phyloP scores from a whole-genome alignment of 1,140 invertebrate genomes.

The Trichoplusia ni region DNA sequence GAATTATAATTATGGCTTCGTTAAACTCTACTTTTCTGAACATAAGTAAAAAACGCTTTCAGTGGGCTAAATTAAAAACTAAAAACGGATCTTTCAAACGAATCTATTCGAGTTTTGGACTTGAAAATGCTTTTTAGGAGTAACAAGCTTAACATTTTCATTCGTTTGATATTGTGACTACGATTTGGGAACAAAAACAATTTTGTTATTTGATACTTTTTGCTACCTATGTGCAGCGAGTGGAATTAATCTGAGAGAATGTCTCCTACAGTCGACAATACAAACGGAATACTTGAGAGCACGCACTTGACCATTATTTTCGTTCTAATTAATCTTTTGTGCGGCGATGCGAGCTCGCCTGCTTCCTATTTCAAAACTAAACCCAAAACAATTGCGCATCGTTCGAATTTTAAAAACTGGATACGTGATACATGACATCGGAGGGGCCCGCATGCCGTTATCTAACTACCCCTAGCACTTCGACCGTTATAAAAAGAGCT shows the following conservation, averaged over 20 bases:
- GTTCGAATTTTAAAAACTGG: slow-evolving; percentile 36
- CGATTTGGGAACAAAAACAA: slow-evolving; percentile 6
- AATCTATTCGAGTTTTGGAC: background rate
- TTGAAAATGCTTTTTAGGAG: background rate
- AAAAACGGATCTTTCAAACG: slow-evolving; percentile 40
- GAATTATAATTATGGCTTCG: slow-evolving; percentile 75
- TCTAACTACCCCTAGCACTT: slow-evolving; percentile 52
- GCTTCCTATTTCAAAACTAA: slow-evolving; percentile 18
- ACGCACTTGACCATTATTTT: background rate
- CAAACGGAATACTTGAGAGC: slow-evolving; percentile 9
- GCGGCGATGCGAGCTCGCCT: background rate
- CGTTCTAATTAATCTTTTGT: slow-evolving; percentile 15
- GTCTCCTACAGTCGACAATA: background rate
- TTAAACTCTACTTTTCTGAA: slow-evolving; percentile 73
- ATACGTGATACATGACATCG: slow-evolving; percentile 56
- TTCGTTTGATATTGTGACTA: background rate
- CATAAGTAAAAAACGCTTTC: slow-evolving; percentile 65
- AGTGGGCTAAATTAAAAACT: slow-evolving; percentile 52
- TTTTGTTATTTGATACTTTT: slow-evolving; percentile 18
- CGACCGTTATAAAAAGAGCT: slow-evolving; percentile 59
- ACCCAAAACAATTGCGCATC: slow-evolving; percentile 27
- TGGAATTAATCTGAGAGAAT: slow-evolving; percentile 5
- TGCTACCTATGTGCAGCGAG: background rate
- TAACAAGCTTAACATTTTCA: background rate
- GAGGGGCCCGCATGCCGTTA: slow-evolving; percentile 62